These are phyloP conservation scores for Sycophila texana DNA, from an alignment of 2,888 invertebrate species.

Conservation along the genomic window DNA sequence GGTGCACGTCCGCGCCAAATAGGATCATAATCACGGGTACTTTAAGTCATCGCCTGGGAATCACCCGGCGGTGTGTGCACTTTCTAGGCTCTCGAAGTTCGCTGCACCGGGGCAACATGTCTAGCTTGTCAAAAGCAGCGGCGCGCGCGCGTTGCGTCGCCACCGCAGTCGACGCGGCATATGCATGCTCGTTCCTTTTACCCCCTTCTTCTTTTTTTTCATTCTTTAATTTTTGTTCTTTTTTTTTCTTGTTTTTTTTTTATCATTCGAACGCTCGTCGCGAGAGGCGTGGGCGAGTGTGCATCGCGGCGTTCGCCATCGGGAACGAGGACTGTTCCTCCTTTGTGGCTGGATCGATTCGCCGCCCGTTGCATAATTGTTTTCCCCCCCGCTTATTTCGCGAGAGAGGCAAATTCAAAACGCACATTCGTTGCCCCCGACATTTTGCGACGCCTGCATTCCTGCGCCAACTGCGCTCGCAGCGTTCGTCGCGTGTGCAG, in stretches of 20 bases:
- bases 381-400: background rate
- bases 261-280: too few relatives aligned
- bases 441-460: too few relatives aligned
- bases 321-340: background rate
- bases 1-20: background rate
- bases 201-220: background rate
- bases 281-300: too few relatives aligned
- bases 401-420: too few relatives aligned
- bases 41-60: constrained; percentile 46
- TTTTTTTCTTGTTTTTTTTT: too few relatives aligned
- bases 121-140: constrained; percentile 15
- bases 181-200: background rate
- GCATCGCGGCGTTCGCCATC: too few relatives aligned
- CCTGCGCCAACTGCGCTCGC: too few relatives aligned
- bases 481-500: too few relatives aligned
- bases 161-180: background rate
- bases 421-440: too few relatives aligned
- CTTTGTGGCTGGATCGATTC: background rate
- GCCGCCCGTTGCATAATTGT: background rate
- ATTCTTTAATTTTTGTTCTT: background rate
- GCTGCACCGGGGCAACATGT: background rate
- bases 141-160: constrained; percentile 7
- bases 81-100: background rate
- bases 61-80: background rate
- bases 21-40: constrained; percentile 1